These are phyloP conservation scores for Myotis vivesi DNA, from an alignment of 2,797 vertebrate species.

Conservation along the genomic window DNA sequence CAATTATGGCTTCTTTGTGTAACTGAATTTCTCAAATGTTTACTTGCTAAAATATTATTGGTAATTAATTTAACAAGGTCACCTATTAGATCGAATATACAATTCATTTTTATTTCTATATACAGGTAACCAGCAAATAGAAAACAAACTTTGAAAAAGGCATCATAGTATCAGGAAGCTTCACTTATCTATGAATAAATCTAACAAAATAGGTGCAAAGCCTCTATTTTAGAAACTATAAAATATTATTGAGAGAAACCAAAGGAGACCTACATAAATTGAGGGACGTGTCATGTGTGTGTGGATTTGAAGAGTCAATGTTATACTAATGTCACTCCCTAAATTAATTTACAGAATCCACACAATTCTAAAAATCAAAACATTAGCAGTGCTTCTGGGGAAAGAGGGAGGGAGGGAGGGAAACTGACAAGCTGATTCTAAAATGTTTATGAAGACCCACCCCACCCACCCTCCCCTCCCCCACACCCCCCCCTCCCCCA, in stretches of 20 bases:
- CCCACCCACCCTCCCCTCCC: too few relatives aligned
- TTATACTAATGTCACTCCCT: neutral
- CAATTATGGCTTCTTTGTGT: neutral
- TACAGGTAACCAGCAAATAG: neutral
- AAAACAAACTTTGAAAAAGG: slow-evolving; percentile 5
- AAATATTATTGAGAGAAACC: neutral
- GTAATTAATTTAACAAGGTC: neutral
- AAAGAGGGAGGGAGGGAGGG: neutral
- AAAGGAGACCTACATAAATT: neutral
- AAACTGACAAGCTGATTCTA: neutral
- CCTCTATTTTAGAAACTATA: neutral
- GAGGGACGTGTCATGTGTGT: neutral
- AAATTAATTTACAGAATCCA: neutral
- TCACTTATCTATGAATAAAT: neutral
- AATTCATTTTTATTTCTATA: neutral
- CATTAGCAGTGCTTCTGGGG: neutral
- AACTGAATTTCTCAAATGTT: neutral
- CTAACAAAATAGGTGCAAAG: neutral
- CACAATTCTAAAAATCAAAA: neutral
- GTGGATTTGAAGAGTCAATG: neutral
- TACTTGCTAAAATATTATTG: neutral
- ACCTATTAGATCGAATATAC: neutral
- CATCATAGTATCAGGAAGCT: neutral
- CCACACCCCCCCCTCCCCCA: too few relatives aligned
- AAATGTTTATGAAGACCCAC: neutral